These are phyloP conservation scores for Eurosta solidaginis DNA, from an alignment of 1,140 invertebrate genomes.

Conservation along the genomic window DNA sequence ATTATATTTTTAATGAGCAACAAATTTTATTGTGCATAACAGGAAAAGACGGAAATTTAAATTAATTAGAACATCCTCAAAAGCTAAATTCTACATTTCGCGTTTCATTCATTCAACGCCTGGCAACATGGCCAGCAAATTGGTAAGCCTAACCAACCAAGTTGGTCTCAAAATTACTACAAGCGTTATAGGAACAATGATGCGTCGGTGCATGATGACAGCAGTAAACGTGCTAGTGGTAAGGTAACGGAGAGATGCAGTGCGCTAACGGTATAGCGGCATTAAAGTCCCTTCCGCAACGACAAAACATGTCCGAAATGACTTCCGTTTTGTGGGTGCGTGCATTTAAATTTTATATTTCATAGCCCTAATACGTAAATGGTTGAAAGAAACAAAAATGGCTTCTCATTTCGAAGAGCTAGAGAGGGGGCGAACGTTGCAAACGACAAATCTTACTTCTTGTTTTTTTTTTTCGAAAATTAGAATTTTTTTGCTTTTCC, in stretches of 20 bases:
- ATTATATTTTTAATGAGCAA: conserved; percentile 27
- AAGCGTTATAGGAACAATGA: too few species aligned
- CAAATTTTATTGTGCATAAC: conserved; percentile 31
- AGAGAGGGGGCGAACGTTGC: neutral
- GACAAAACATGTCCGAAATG: conserved; percentile 32
- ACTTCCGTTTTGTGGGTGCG: conserved; percentile 32
- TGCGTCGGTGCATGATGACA: too few species aligned
- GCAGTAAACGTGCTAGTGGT: too few species aligned
- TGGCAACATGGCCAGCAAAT: neutral
- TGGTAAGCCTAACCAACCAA: neutral
- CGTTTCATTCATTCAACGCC: neutral
- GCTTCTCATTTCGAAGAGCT: neutral
- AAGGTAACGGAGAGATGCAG: neutral
- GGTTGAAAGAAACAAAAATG: neutral
- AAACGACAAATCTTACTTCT: neutral
- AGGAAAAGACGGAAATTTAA: conserved; percentile 31
- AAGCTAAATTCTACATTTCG: neutral
- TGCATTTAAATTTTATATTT: neutral
- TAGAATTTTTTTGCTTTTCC: neutral
- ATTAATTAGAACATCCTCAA: conserved; percentile 29
- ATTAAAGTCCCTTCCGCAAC: conserved; percentile 30
- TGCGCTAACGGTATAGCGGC: neutral
- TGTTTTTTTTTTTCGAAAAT: too few species aligned
- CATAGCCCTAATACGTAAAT: neutral
- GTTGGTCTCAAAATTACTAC: too few species aligned